phyloP scores from a whole-genome alignment of 2,888 invertebrate species.

The Drosophila putrida region DNA sequence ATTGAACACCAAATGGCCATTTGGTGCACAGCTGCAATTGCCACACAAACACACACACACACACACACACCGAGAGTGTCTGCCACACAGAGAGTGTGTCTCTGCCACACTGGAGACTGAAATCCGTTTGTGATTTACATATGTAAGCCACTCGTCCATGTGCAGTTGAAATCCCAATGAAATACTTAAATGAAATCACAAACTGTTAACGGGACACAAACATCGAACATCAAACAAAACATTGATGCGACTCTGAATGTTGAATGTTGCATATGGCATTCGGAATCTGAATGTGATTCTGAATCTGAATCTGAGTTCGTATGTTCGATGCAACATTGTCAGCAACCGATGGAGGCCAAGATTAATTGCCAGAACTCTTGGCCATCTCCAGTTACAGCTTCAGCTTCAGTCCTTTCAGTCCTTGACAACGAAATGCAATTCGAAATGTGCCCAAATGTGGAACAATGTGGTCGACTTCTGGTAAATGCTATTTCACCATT shows the following conservation, averaged over 20 bases:
- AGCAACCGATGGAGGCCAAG: constrained; percentile 27
- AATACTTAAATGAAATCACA: constrained; percentile 66
- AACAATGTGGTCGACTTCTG: constrained; percentile 14
- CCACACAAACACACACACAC: background rate
- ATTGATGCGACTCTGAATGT: constrained; percentile 28
- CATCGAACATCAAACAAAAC: constrained; percentile 61
- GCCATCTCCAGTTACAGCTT: background rate
- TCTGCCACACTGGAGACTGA: constrained; percentile 5
- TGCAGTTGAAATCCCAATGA: constrained; percentile 50
- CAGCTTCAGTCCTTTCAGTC: constrained; percentile 8
- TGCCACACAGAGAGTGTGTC: background rate
- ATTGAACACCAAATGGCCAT: constrained; percentile 75
- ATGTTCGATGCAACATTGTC: constrained; percentile 16
- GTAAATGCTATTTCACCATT: constrained; percentile 18
- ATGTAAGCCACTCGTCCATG: constrained; percentile 49
- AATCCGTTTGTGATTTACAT: constrained; percentile 60
- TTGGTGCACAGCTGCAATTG: constrained; percentile 51
- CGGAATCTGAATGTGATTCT: constrained; percentile 9
- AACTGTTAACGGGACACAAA: constrained; percentile 57
- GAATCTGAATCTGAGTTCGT: constrained; percentile 4
- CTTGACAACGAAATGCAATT: constrained; percentile 30
- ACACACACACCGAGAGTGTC: no score
- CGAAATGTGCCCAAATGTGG: constrained; percentile 48
- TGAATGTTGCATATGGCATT: background rate
- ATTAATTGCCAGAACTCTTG: constrained; percentile 41